Evolutionary conservation across 2,113 vertebrate genomes (phyloP).

Genomic region (Colistium nudipinnis): DNA sequence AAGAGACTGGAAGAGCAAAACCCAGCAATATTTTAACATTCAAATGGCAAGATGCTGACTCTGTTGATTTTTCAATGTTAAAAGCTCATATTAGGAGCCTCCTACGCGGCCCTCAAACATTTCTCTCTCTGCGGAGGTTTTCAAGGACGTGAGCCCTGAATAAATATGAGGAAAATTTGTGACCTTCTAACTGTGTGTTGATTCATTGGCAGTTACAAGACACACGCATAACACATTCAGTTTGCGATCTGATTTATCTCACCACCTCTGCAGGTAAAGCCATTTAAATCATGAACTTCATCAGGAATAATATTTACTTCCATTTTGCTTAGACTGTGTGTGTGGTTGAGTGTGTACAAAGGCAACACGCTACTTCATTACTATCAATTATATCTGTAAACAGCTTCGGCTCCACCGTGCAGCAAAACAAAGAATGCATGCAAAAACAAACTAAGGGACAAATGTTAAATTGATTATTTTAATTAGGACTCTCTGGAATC

Average conservation of each 20-base stretch:
- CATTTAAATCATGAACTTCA: constrained; percentile 76
- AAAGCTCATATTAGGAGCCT: constrained; percentile 48
- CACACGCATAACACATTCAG: constrained; percentile 76
- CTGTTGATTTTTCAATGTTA: constrained; percentile 49
- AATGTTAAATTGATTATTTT: not conserved
- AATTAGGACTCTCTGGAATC: not conserved
- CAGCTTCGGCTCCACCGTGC: constrained; percentile 36
- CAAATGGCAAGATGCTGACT: constrained; percentile 47
- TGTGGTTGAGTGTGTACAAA: constrained; percentile 29
- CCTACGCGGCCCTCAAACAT: constrained; percentile 34
- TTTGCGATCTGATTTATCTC: constrained; percentile 77
- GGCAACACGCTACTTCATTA: constrained; percentile 52
- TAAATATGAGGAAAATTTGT: constrained; percentile 78
- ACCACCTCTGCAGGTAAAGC: constrained; percentile 58
- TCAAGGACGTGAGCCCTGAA: constrained; percentile 78
- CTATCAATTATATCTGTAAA: constrained; percentile 55
- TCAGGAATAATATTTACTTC: constrained; percentile 54
- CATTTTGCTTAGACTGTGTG: constrained; percentile 45
- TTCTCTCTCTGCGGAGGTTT: constrained; percentile 57
- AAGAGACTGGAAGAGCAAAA: constrained; percentile 43
- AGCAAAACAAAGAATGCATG: constrained; percentile 14
- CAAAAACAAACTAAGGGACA: constrained; percentile 32
- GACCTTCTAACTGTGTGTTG: constrained; percentile 82
- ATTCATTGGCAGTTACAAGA: constrained; percentile 76
- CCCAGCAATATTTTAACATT: constrained; percentile 36